Percentiles rank a stretch among this genome's conserved stretches.
Conservation (phyloP, 2,797 vertebrate genomes). For the Cryptoblepharus egeriae region DNA sequence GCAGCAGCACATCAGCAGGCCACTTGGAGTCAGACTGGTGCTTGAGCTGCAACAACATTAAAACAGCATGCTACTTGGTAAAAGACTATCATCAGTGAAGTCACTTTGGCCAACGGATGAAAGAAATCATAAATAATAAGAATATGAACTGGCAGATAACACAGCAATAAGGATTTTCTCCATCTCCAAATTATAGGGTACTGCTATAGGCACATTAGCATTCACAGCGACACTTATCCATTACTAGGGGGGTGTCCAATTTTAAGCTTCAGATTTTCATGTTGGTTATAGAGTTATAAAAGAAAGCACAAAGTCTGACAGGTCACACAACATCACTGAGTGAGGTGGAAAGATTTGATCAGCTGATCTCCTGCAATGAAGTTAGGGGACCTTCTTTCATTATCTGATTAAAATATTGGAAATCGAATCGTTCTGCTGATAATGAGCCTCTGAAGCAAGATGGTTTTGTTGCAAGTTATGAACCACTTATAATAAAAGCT, state of each 20-base stretch:
- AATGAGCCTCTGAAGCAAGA: neutral
- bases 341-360: neutral
- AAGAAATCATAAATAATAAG: neutral
- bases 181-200: neutral
- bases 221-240: neutral
- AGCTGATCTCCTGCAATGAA: neutral
- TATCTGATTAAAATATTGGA: neutral
- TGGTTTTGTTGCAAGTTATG: neutral
- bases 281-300: neutral
- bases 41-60: neutral
- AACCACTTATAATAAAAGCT: slow-evolving; percentile 5
- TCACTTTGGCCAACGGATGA: neutral
- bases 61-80: neutral
- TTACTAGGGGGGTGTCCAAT: neutral
- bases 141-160: neutral
- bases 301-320: neutral
- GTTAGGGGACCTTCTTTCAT: neutral
- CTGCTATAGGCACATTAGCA: neutral
- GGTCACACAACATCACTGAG: neutral
- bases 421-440: neutral
- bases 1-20: neutral
- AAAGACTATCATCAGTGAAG: neutral
- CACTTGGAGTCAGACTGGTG: neutral
- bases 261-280: neutral
- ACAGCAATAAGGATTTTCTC: neutral